Percentiles rank a stretch among this genome's conserved stretches.
Evolutionary conservation across 2,113 vertebrate genomes (phyloP).

Genomic region (Murina feae): DNA sequence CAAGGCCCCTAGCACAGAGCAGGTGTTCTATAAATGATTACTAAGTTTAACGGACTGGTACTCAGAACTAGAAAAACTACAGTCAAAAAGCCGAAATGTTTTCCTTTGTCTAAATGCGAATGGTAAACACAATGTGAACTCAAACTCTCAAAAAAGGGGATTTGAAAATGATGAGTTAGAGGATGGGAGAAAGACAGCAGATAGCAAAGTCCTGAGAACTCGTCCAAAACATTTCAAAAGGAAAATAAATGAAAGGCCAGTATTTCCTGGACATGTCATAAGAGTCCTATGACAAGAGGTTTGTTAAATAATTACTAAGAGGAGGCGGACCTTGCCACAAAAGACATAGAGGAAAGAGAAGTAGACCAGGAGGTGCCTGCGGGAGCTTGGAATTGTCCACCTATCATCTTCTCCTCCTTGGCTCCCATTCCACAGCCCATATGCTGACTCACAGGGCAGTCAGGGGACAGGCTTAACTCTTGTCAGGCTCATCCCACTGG

Average conservation of each 20-base stretch:
- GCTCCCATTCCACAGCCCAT: not conserved
- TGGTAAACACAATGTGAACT: not conserved
- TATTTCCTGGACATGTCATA: not conserved
- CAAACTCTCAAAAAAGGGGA: not conserved
- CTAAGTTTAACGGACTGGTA: not conserved
- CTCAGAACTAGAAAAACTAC: not conserved
- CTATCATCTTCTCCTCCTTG: not conserved
- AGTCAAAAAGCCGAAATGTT: not conserved
- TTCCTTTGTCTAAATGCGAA: not conserved
- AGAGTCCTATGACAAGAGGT: not conserved
- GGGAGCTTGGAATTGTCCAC: not conserved
- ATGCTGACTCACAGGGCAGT: accelerated
- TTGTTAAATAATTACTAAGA: not conserved
- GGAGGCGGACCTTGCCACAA: not conserved
- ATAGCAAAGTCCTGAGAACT: not conserved
- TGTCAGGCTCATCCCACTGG: not conserved
- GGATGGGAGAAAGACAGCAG: not conserved
- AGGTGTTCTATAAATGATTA: not conserved
- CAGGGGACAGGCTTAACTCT: not conserved
- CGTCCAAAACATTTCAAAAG: not conserved
- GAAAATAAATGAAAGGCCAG: not conserved
- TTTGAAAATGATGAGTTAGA: not conserved
- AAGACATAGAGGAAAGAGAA: not conserved
- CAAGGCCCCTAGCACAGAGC: not conserved
- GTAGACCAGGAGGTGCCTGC: accelerated